These are phyloP conservation scores for Papilio protenor DNA, from an alignment of 2,888 invertebrate species.

Conservation along the genomic window DNA sequence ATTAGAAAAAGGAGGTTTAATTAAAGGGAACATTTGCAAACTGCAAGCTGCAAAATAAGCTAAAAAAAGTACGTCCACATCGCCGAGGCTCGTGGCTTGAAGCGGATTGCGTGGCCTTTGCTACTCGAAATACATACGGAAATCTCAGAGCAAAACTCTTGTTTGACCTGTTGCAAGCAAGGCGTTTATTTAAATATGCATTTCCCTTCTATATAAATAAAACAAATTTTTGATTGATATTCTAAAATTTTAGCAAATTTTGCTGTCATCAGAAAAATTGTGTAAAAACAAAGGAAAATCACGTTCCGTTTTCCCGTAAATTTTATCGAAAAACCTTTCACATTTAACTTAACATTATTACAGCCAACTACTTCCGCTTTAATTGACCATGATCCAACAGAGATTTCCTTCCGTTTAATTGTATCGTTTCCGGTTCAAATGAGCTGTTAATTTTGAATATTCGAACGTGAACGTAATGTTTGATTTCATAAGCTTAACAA, in stretches of 20 bases:
- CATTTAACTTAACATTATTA: too few relatives aligned
- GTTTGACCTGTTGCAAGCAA: conserved; percentile 20
- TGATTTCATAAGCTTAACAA: neutral
- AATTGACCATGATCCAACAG: too few relatives aligned
- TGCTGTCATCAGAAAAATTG: too few relatives aligned
- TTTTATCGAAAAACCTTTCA: too few relatives aligned
- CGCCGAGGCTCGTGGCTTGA: conserved; percentile 13
- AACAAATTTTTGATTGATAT: too few relatives aligned
- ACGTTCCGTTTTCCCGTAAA: too few relatives aligned
- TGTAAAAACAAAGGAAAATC: too few relatives aligned
- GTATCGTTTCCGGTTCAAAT: neutral
- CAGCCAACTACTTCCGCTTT: too few relatives aligned
- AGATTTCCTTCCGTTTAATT: too few relatives aligned
- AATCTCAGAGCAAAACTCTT: neutral
- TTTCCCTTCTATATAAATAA: too few relatives aligned
- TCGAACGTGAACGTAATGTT: neutral
- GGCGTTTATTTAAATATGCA: neutral
- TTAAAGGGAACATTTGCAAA: conserved; percentile 34
- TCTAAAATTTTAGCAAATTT: too few relatives aligned
- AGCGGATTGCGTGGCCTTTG: neutral
- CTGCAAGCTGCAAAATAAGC: conserved; percentile 22
- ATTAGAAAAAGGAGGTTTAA: conserved; percentile 24
- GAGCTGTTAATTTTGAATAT: neutral
- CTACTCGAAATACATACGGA: conserved; percentile 26
- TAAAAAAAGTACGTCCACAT: conserved; percentile 19